A percentile compares a stretch with the other conserved stretches of the same genome.
phyloP scores from a whole-genome alignment of 2,113 vertebrate species.

The Indicator indicator region DNA sequence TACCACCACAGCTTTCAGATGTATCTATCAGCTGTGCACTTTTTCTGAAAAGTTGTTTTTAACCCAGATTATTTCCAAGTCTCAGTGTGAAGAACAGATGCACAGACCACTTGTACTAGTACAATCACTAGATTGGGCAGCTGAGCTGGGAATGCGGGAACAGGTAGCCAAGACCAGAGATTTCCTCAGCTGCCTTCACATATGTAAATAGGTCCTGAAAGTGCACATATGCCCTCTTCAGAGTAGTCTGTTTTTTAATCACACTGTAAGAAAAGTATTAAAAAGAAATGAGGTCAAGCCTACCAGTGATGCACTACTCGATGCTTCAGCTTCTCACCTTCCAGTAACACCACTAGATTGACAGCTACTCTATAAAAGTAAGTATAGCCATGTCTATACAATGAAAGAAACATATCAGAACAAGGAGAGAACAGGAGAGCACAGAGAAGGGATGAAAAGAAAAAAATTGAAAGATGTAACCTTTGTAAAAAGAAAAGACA shows the following conservation, averaged over 20 bases:
- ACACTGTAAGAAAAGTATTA: neutral
- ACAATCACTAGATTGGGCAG: neutral
- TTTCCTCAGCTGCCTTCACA: neutral
- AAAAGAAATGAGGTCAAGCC: constrained; percentile 38
- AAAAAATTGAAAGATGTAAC: neutral
- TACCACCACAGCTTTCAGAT: neutral
- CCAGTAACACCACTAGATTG: neutral
- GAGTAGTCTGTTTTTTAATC: neutral
- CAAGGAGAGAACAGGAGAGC: neutral
- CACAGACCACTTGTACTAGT: neutral
- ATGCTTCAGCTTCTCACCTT: constrained; percentile 52
- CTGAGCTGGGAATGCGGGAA: neutral
- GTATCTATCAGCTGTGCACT: neutral
- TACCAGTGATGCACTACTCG: neutral
- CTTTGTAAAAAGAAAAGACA: neutral
- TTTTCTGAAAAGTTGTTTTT: neutral
- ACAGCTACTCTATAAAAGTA: constrained; percentile 31
- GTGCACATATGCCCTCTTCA: neutral
- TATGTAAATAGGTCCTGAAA: neutral
- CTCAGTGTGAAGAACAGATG: neutral
- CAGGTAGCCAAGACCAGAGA: neutral
- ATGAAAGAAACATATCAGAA: neutral
- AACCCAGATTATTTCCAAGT: neutral
- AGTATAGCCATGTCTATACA: neutral
- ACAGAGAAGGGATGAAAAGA: neutral